Base-by-base conservation (phyloP, 2,888 invertebrate genomes). In the Pogonocherus hispidulus region DNA sequence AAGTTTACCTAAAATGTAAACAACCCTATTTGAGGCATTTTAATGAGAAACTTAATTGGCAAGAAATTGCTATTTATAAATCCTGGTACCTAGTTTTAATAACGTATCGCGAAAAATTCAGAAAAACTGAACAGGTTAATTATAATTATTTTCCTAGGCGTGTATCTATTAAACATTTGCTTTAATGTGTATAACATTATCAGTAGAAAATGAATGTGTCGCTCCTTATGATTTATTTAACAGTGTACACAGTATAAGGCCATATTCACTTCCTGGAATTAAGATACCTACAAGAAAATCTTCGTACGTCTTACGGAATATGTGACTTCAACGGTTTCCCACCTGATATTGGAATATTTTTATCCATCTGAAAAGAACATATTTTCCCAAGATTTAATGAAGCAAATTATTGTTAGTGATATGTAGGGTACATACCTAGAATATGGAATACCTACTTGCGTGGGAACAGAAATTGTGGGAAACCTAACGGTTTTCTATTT, bases 1-100 rank as follows among this genome's bases (percentile, higher is more conserved):
- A 32, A 9, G 4, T 60, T 18, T 16, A 20, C 14, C 14, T 32
- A 37, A 37, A 63, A 23, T 54, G 44, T 16, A 51, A 22, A 19
- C 18, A 47, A 23, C 4, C 22, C 27, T 32, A 52, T 52, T 52
- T 32, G n/a, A 54, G 14, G 18, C 19, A 27, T 19, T 41, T 54
- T 63, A 9, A 62, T 46, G 35, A 62, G 60, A 32, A 16, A 49
- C 35, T 27, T 63, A 63, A 63, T 63, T 63, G 63, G 23, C 54
- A 54, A 54, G 52, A 44, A 52, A 41, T 51, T 8, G 14, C 16
- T 44, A 41, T 44, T 46, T 52, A 63, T 22, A 18, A 41, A 62
- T 52, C 23, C 35, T 62, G n/a, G n/a, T n/a, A n/a, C n/a, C n/a
- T n/a, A n/a, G n/a, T n/a, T 14, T 4, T 9, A 8, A 22, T n/a